Evolutionary conservation across 2,888 invertebrate species (phyloP).

Genomic region (Lasioglossum malachurum): DNA sequence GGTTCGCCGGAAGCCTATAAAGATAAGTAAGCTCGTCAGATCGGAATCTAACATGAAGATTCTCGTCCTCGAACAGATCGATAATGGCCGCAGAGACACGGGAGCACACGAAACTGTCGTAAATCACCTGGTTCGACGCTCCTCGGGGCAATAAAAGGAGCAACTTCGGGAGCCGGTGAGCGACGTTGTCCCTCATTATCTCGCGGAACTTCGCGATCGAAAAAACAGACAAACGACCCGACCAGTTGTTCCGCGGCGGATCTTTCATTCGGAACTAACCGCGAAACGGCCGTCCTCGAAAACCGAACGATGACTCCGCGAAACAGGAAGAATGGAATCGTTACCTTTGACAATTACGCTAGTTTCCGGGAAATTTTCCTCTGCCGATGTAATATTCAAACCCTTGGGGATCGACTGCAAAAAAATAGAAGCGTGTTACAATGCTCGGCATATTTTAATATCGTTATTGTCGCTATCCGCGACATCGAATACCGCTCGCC

Average conservation of each 20-base stretch:
- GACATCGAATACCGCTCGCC: background rate
- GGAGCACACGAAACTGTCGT: slow-evolving; percentile 24
- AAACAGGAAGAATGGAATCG: background rate
- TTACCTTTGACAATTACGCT: background rate
- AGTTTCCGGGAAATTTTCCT: background rate
- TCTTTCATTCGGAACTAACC: background rate
- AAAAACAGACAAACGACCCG: background rate
- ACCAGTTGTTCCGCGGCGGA: background rate
- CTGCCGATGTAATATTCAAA: background rate
- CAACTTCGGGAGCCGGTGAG: background rate
- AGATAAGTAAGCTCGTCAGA: slow-evolving; percentile 1
- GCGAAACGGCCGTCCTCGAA: background rate
- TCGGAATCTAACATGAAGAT: background rate
- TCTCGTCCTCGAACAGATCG: background rate
- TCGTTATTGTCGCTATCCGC: background rate
- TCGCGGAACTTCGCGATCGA: background rate
- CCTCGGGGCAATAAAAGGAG: background rate
- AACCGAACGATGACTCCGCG: background rate
- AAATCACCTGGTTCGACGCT: slow-evolving; percentile 34
- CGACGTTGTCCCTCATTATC: background rate
- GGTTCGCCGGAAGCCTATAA: background rate
- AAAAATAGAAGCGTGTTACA: background rate
- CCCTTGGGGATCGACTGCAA: background rate
- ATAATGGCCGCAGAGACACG: background rate
- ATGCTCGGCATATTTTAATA: background rate